A percentile compares a stretch with the other conserved stretches of the same genome.
Evolutionary conservation across 2,888 invertebrate species (phyloP).

Genomic region (Pilophorus perplexus): DNA sequence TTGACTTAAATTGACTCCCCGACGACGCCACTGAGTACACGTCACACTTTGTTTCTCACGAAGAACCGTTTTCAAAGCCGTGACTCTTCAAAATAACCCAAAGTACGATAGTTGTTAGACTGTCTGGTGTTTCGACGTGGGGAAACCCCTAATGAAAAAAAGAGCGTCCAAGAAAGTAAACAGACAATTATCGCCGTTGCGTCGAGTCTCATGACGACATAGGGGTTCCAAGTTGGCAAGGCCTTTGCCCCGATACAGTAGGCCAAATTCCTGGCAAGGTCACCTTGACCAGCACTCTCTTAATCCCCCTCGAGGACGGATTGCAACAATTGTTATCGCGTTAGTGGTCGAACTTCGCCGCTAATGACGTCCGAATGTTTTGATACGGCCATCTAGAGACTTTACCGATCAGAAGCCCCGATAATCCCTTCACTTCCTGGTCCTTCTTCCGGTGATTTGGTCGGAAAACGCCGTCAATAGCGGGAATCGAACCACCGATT

Average conservation of each 20-base stretch:
- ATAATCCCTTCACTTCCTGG: too few relatives aligned
- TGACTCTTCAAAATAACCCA: too few relatives aligned
- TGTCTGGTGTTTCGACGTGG: too few relatives aligned
- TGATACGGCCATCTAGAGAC: not conserved
- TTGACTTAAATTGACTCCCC: too few relatives aligned
- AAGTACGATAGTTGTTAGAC: too few relatives aligned
- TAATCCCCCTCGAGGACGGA: slow-evolving; percentile 13
- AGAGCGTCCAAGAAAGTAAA: slow-evolving; percentile 9
- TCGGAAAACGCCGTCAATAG: too few relatives aligned
- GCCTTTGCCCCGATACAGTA: slow-evolving; percentile 2
- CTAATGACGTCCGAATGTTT: not conserved
- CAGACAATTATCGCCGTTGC: slow-evolving; percentile 11
- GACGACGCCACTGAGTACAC: too few relatives aligned
- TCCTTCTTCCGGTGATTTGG: not conserved
- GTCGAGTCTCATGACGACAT: slow-evolving; percentile 8
- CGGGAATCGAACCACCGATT: too few relatives aligned
- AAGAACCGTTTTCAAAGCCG: too few relatives aligned
- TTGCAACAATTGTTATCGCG: slow-evolving; percentile 26
- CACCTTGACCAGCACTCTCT: slow-evolving; percentile 20
- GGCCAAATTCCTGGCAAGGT: slow-evolving; percentile 34
- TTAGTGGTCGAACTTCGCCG: not conserved
- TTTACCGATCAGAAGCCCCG: too few relatives aligned
- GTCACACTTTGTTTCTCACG: too few relatives aligned
- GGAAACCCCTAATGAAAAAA: too few relatives aligned
- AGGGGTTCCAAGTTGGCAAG: not conserved